Evolutionary conservation across 1,140 invertebrate genomes (phyloP).

Genomic region (Lithobius niger): DNA sequence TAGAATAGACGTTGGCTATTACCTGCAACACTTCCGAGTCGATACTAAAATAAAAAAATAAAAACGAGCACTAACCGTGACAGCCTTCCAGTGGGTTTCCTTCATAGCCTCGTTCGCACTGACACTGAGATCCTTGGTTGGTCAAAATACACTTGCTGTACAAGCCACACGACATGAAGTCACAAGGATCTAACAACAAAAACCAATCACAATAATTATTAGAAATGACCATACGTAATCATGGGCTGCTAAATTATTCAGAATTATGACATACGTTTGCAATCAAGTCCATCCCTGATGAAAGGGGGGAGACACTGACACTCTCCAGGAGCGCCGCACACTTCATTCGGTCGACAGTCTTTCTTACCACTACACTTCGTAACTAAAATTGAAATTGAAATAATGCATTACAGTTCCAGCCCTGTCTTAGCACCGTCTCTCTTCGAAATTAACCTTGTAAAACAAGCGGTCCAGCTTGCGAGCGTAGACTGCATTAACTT

Average conservation of each 20-base stretch:
- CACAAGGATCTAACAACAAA: slow-evolving; percentile 23
- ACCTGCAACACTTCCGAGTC: background rate
- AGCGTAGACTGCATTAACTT: background rate
- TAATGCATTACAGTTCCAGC: too few species aligned
- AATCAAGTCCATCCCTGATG: slow-evolving; percentile 58
- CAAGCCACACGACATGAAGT: slow-evolving; percentile 21
- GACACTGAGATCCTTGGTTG: slow-evolving; percentile 17
- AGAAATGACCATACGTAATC: too few species aligned
- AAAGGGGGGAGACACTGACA: slow-evolving; percentile 78
- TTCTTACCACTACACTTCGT: slow-evolving; percentile 55
- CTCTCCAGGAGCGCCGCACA: slow-evolving; percentile 77
- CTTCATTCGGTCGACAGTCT: slow-evolving; percentile 72
- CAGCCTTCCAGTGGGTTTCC: slow-evolving; percentile 23
- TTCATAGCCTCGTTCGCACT: slow-evolving; percentile 19
- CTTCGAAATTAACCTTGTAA: too few species aligned
- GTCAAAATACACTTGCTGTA: slow-evolving; percentile 19
- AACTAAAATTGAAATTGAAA: too few species aligned
- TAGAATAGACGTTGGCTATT: background rate
- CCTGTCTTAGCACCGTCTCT: too few species aligned
- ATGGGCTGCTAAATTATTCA: too few species aligned
- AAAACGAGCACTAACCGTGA: background rate
- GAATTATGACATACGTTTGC: slow-evolving; percentile 48
- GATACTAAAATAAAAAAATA: background rate
- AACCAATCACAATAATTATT: too few species aligned
- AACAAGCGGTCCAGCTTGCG: too few species aligned